Evolutionary conservation across 2,113 vertebrate genomes (phyloP), one percentile per base, ranked within the genome.

Genomic region (Amblyornis subalaris): DNA sequence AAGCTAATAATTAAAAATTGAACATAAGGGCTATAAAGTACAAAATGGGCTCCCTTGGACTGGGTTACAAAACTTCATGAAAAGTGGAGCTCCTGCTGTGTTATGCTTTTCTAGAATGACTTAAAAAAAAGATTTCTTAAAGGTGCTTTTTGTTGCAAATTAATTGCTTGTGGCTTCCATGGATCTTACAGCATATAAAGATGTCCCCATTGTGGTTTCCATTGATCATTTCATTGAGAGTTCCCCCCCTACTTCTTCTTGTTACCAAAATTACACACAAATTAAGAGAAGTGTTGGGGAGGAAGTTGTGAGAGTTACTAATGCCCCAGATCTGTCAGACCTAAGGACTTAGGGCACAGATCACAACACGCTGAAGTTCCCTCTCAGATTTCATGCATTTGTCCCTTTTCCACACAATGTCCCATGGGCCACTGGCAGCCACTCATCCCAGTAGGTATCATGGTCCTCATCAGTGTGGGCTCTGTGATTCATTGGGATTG

Each of bases 1-100:
- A 92, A 89, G 72, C 42, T 78, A 91, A 95, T 94, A 91, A 91
- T 94, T 95, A 93, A 95, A 95, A 96, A 90, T 80, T 55, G 89
- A 95, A 83, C 91, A 88, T 76, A 91, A 95, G 87, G 76, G 47
- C 87, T 85, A 70, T 96, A 96, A 96, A 91, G 54, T 80, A 93
- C 33, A 88, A 93, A 94, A 94, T 80, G 17, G 36, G 33, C 74
- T 93, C 67, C 89, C 40, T 85, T 31, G 14, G 94, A 89, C 5
- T 74, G 64, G 44, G 60, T 42, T 45, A 48, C 16, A 89, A 90
- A 95, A 85, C 51, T 70, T 93, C 51, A 70, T 33, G 60, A 18
- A 62, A 94, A 90, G 47, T 74, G 82, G 14, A 62, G 40, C 8
- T 90, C 91, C 75, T 90, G 26, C 78, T 88, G 85, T 67, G 67